A percentile compares a stretch with the other conserved stretches of the same genome.
These are phyloP conservation scores for Tiliqua scincoides DNA, from an alignment of 2,113 vertebrate genomes.

Conservation along the genomic window DNA sequence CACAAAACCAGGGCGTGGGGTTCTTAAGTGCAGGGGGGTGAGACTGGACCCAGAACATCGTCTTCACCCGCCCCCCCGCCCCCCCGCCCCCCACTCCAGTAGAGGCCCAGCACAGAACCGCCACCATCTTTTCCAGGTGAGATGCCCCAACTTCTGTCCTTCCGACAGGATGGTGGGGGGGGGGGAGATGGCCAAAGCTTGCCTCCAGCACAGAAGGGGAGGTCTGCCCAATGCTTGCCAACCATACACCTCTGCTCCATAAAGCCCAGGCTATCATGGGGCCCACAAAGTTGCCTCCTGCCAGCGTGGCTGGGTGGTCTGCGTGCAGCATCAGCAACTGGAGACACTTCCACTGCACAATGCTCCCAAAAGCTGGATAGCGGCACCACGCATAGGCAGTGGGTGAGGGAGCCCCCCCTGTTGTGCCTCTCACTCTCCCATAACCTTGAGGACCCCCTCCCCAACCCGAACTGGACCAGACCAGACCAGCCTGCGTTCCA, in stretches of 20 bases:
- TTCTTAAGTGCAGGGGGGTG: background rate
- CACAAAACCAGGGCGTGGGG: too few species aligned
- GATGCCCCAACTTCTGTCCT: constrained; percentile 77
- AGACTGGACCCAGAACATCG: background rate
- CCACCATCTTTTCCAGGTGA: constrained; percentile 81
- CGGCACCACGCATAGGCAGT: background rate
- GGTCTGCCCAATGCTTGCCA: background rate
- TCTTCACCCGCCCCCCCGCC: background rate
- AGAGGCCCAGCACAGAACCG: constrained; percentile 73
- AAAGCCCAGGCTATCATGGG: too few species aligned
- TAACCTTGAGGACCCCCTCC: background rate
- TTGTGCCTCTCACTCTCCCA: background rate
- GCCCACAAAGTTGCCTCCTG: too few species aligned
- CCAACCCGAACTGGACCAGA: background rate
- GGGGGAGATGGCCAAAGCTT: too few species aligned
- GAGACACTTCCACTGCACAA: background rate
- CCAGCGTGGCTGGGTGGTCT: too few species aligned
- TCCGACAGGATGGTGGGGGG: constrained; percentile 68
- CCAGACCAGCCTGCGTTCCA: too few species aligned
- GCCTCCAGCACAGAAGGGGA: too few species aligned
- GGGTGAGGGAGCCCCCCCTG: background rate
- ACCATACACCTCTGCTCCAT: background rate
- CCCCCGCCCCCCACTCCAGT: background rate
- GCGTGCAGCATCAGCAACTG: fast-evolving
- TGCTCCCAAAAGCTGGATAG: too few species aligned